These are phyloP conservation scores for Bombylius discolor DNA, from an alignment of 2,888 invertebrate species.

Conservation along the genomic window DNA sequence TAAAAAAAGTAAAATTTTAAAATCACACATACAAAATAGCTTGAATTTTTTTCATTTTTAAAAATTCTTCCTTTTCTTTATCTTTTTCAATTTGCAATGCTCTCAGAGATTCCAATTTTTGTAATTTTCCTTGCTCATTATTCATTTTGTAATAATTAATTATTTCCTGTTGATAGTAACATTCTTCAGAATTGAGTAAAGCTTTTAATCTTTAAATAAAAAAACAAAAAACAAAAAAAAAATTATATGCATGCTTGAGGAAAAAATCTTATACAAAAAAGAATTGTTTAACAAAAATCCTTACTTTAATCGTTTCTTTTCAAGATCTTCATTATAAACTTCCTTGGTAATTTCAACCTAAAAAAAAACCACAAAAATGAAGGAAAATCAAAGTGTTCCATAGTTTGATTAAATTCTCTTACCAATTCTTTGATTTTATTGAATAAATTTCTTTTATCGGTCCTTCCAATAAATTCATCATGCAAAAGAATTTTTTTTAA, in stretches of 20 bases:
- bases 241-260: background rate
- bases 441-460: conserved; percentile 3
- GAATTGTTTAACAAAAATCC: background rate
- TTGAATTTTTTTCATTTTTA: conserved; percentile 9
- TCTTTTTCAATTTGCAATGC: conserved; percentile 3
- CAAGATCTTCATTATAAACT: background rate
- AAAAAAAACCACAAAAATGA: background rate
- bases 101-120: background rate
- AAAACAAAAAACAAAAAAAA: background rate
- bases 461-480: conserved; percentile 3
- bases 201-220: conserved; percentile 2
- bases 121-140: conserved; percentile 1
- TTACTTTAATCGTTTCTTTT: conserved; percentile 2
- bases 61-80: conserved; percentile 1
- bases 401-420: background rate
- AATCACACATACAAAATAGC: conserved; percentile 1
- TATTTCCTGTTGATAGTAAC: conserved; percentile 5
- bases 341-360: conserved; percentile 2
- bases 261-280: background rate
- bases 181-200: conserved; percentile 3
- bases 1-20: background rate
- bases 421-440: conserved; percentile 6
- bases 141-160: conserved; percentile 1
- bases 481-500: background rate
- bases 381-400: background rate